Base-by-base conservation (phyloP, 2,113 vertebrate species). In the Chrysochloris asiatica region DNA sequence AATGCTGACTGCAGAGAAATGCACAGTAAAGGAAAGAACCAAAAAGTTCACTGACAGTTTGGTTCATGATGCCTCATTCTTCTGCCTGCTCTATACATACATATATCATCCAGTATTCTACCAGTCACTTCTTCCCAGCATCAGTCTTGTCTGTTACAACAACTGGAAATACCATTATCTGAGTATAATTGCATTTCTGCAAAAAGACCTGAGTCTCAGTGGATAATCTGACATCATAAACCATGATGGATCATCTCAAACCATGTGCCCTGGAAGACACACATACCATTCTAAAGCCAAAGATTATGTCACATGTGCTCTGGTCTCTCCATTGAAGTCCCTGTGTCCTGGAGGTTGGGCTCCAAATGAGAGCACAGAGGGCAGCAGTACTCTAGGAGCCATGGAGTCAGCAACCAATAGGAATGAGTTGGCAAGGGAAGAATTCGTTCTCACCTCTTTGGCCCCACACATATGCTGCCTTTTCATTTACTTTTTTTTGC, bases 151-250 rank as follows among this genome's bases (percentile, higher is more conserved):
- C 88, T 94, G 50, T 96, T 88, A 28, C 86, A 36, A 75, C 80
- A 87, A 92, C 86, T 97, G 96, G 96, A 97, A 97, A 97, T 91
- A 73, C 54, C 94, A 95, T 96, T 94, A 96, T 61, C 0, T 0
- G 72, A 93, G 92, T 88, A 83, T 81, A 95, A 92, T 72, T 91
- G 89, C 83, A 28, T 95, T 96, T 95, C 86, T 93, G 89, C 86
- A 82, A 33, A 86, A 91, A 93, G 94, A 88, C 93, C 85, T 8
- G 28, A 24, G 87, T 95, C 91, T 90, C 79, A 38, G 0, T 81
- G 94, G 88, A 96, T 91, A 59, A 88, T 71, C 83, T 95, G 93
- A 95, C 95, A 94, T 41, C 56, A 93, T 88, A 83, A 91, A 80
- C 76, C 61, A 47, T 77, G 95, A 89, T 50, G 76, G 92, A 96